Conservation (phyloP, 2,113 vertebrate species). For the Epinephelus fuscoguttatus region DNA sequence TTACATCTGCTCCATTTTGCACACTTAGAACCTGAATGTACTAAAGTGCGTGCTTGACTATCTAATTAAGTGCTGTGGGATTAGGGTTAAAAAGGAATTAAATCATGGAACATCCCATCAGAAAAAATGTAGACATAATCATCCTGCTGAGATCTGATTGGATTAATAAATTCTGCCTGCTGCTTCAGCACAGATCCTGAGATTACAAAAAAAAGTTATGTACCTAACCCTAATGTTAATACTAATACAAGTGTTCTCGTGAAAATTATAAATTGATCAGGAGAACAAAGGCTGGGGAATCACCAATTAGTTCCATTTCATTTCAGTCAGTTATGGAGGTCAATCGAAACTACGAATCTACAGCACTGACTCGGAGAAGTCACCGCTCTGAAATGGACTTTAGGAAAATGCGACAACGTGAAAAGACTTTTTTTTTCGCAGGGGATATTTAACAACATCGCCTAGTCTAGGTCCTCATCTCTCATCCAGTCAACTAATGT, state of each 20-base stretch:
- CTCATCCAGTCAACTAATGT: slow-evolving; percentile 78
- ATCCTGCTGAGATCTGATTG: slow-evolving; percentile 78
- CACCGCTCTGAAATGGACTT: slow-evolving; percentile 46
- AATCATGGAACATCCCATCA: slow-evolving; percentile 69
- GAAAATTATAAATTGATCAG: slow-evolving; percentile 39
- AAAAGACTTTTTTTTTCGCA: slow-evolving; percentile 27
- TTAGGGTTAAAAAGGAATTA: slow-evolving; percentile 78
- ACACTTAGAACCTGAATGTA: slow-evolving; percentile 85
- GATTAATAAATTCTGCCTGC: slow-evolving; percentile 72
- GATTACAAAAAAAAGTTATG: slow-evolving; percentile 72
- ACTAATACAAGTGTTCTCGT: slow-evolving; percentile 54
- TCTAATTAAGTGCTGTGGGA: slow-evolving; percentile 95
- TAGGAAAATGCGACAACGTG: slow-evolving; percentile 15
- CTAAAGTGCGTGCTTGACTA: slow-evolving; percentile 94
- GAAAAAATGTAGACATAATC: slow-evolving; percentile 66
- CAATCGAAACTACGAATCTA: slow-evolving; percentile 46
- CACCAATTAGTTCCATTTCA: slow-evolving; percentile 62
- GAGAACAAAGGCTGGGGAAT: slow-evolving; percentile 52
- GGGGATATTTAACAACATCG: slow-evolving; percentile 53
- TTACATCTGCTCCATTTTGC: slow-evolving; percentile 78
- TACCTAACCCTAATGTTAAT: slow-evolving; percentile 57
- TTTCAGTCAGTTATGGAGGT: slow-evolving; percentile 52
- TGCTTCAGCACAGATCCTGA: slow-evolving; percentile 79
- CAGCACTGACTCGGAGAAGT: slow-evolving; percentile 24
- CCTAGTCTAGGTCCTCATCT: slow-evolving; percentile 76